These are phyloP conservation scores for Misgurnus anguillicaudatus DNA, from an alignment of 2,113 vertebrate genomes.

Conservation along the genomic window DNA sequence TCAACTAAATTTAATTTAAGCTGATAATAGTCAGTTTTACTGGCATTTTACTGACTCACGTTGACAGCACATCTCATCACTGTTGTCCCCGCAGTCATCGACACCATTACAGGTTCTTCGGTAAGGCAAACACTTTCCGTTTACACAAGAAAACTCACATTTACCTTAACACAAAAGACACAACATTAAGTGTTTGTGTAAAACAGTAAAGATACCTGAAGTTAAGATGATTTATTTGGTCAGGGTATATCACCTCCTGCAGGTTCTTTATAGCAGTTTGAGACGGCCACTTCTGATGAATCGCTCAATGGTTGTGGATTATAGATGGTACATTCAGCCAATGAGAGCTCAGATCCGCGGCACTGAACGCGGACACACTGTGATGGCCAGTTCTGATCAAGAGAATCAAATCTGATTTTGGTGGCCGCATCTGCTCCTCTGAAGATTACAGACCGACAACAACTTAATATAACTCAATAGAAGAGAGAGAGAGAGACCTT, in stretches of 20 bases:
- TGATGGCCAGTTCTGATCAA: accelerated
- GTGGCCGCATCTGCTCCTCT: conserved; percentile 41
- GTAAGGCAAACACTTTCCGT: conserved; percentile 76
- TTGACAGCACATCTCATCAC: conserved; percentile 94
- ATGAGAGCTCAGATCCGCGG: conserved; percentile 80
- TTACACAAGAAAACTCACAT: conserved; percentile 79
- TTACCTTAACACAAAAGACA: conserved; percentile 62
- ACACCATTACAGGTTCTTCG: conserved; percentile 78
- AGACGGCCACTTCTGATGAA: conserved; percentile 64
- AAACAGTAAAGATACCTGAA: too few relatives aligned
- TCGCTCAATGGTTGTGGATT: background rate
- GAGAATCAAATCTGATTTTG: accelerated
- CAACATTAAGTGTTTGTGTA: conserved; percentile 17
- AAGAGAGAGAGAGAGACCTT: background rate
- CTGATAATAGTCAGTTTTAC: too few relatives aligned
- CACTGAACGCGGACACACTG: conserved; percentile 78
- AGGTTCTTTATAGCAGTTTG: conserved; percentile 69
- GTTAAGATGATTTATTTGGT: too few relatives aligned
- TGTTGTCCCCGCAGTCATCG: conserved; percentile 89
- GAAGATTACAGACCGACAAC: background rate
- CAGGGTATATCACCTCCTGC: background rate
- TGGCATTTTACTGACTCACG: too few relatives aligned
- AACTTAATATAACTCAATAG: background rate
- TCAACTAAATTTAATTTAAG: too few relatives aligned
- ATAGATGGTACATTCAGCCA: conserved; percentile 82